Percentiles rank a stretch among this genome's conserved stretches.
phyloP scores from a whole-genome alignment of 2,797 vertebrate genomes.

The Poeciliopsis paucimaculata region DNA sequence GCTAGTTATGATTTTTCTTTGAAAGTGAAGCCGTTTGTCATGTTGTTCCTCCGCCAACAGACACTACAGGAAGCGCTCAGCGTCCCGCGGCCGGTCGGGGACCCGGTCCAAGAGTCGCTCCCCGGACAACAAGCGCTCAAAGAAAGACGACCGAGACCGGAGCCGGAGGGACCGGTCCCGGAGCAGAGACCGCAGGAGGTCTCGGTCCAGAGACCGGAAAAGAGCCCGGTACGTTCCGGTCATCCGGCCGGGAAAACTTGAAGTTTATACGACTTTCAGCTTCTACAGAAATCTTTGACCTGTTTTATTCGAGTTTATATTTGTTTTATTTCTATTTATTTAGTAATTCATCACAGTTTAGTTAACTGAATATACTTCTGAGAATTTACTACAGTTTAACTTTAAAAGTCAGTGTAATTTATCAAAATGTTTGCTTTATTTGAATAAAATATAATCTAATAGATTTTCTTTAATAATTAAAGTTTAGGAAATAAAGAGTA shows the following conservation, averaged over 20 bases:
- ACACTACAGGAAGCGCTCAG: conserved; percentile 94
- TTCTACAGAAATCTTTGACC: neutral
- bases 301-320: neutral
- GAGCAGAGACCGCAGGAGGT: conserved; percentile 91
- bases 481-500: neutral
- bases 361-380: neutral
- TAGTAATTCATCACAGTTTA: neutral
- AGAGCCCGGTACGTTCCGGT: conserved; percentile 82
- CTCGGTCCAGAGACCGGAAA: conserved; percentile 93
- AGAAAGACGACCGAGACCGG: conserved; percentile 92
- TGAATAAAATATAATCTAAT: neutral
- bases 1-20: rapidly evolving
- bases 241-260: neutral
- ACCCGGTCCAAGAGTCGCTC: conserved; percentile 94
- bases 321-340: neutral
- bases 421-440: neutral
- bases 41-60: conserved; percentile 63
- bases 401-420: neutral
- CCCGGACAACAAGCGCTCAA: conserved; percentile 94
- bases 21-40: rapidly evolving
- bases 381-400: neutral
- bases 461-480: neutral
- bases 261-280: neutral
- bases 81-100: conserved; percentile 89
- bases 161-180: conserved; percentile 85